phyloP scores from a whole-genome alignment of 2,797 vertebrate species.

The Gastrophryne carolinensis region DNA sequence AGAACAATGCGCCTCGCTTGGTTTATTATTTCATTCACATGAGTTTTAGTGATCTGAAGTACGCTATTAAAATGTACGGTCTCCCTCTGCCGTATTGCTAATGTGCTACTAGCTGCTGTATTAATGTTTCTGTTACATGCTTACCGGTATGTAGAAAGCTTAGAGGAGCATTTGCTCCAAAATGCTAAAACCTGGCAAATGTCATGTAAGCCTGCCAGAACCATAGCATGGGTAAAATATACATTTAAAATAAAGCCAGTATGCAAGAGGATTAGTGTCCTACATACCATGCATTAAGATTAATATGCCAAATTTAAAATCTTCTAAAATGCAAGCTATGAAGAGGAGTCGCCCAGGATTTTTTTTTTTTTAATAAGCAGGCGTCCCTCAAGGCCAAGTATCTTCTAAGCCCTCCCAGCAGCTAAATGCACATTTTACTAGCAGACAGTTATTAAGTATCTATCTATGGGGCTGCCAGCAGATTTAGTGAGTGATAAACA shows the following conservation, averaged over 20 bases:
- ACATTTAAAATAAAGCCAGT: background rate
- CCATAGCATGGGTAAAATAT: slow-evolving; percentile 34
- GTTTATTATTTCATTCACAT: slow-evolving; percentile 4
- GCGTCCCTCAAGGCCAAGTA: slow-evolving; percentile 47
- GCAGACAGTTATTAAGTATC: slow-evolving; percentile 53
- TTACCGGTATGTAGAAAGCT: slow-evolving; percentile 39
- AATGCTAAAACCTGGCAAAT: slow-evolving; percentile 51
- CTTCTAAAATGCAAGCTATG: slow-evolving; percentile 34
- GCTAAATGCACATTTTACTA: slow-evolving; percentile 53
- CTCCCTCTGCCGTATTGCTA: background rate
- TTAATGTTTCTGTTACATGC: slow-evolving; percentile 52
- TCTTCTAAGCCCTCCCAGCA: slow-evolving; percentile 41
- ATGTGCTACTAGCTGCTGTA: slow-evolving; percentile 31
- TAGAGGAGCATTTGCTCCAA: slow-evolving; percentile 12
- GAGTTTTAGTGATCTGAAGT: background rate
- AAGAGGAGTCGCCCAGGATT: slow-evolving; percentile 22
- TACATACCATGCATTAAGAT: background rate
- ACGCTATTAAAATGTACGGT: slow-evolving; percentile 2
- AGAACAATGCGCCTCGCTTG: background rate
- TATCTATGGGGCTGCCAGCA: slow-evolving; percentile 49
- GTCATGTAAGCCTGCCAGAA: slow-evolving; percentile 41
- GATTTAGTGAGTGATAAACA: slow-evolving; percentile 54
- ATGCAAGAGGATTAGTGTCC: slow-evolving; percentile 40
- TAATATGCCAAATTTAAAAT: slow-evolving; percentile 22
- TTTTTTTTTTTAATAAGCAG: slow-evolving; percentile 44